Evolutionary conservation across 2,888 invertebrate genomes (phyloP), one percentile per base, ranked within the genome.

Genomic region (Drosophila macrospina): DNA sequence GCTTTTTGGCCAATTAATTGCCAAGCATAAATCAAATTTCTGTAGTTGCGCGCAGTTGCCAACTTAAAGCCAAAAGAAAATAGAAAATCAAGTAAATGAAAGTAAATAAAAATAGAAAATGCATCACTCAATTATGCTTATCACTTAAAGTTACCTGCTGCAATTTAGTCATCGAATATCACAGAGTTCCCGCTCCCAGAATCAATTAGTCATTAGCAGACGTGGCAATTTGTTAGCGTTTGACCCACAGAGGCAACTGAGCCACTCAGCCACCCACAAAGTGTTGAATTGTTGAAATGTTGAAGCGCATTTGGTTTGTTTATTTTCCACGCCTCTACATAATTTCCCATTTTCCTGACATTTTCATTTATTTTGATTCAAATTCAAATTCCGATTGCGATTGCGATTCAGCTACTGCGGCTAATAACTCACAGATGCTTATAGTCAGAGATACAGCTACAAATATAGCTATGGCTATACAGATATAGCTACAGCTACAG

Each of bases 341-440:
- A 20, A 50, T 62, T 62, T 55, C 48, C 45, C 32, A 39, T 71
- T 69, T 68, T 62, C 54, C 41, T 52, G 65, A 68, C 50, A 75
- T 69, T 62, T 69, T 76, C 59, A 70, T 78, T 78, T 70, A 68
- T 68, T 75, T 69, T 57, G 52, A 68, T 67, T 66, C 51, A 54
- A 55, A 63, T 61, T 69, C 55, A 44, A n/a, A n/a, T n/a, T n/a
- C n/a, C n/a, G n/a, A n/a, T n/a, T n/a, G n/a, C n/a, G n/a, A n/a
- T n/a, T n/a, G n/a, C n/a, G n/a, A n/a, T n/a, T n/a, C n/a, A n/a
- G n/a, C n/a, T n/a, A n/a, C n/a, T n/a, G 64, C 13, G 45, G 45
- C 73, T 71, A 76, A 80, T 80, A 73, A 62, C 59, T 39, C 68
- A 69, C 65, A 60, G 60, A 68, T 48, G 66, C 47, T 39, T 24